These are phyloP conservation scores for Corythornis vintsioides DNA, from an alignment of 2,113 vertebrate species.

Conservation along the genomic window DNA sequence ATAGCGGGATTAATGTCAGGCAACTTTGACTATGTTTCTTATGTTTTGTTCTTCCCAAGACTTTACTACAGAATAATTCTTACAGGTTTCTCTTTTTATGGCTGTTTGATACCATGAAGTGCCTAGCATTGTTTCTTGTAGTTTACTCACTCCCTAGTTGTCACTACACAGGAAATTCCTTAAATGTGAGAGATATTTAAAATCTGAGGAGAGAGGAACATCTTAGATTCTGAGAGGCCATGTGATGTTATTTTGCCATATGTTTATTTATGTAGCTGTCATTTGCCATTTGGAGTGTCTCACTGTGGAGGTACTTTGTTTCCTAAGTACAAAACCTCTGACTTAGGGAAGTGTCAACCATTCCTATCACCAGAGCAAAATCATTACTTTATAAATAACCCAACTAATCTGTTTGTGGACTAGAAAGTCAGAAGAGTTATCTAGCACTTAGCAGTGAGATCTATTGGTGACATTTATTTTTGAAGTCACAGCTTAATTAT, in stretches of 20 bases:
- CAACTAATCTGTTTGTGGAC: neutral
- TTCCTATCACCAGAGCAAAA: neutral
- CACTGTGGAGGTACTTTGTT: neutral
- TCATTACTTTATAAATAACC: neutral
- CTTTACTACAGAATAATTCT: neutral
- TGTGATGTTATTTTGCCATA: conserved; percentile 27
- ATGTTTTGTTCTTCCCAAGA: neutral
- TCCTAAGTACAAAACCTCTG: neutral
- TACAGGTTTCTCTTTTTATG: neutral
- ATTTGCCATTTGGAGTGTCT: conserved; percentile 25
- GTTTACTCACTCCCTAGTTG: neutral
- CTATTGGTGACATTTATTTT: neutral
- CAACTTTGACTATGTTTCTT: neutral
- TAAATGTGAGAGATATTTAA: conserved; percentile 18
- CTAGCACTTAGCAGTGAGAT: neutral
- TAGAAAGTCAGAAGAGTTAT: neutral
- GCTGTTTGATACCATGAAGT: neutral
- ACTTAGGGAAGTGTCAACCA: neutral
- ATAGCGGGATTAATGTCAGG: neutral
- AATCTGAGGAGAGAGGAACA: neutral
- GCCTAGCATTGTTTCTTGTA: neutral
- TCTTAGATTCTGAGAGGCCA: neutral
- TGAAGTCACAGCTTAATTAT: conserved; percentile 12
- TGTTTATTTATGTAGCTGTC: conserved; percentile 36
- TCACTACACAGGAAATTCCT: neutral